Evolutionary conservation across 2,888 invertebrate genomes (phyloP).

Genomic region (Clusia tigrina): DNA sequence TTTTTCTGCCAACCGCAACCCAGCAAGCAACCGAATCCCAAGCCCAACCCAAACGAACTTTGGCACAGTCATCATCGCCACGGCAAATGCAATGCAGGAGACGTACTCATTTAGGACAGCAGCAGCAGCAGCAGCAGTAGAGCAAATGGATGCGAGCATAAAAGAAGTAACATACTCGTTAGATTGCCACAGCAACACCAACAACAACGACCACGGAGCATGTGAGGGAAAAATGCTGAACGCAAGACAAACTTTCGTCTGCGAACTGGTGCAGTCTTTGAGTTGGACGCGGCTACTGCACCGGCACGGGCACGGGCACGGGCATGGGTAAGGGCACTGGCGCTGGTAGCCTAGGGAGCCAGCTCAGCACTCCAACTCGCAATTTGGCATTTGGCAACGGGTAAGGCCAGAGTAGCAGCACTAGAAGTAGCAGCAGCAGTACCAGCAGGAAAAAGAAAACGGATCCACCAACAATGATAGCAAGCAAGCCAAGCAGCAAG

Average conservation of each 20-base stretch:
- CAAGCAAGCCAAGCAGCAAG: slow-evolving; percentile 24
- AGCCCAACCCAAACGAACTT: not conserved
- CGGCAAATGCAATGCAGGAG: slow-evolving; percentile 11
- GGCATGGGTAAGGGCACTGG: too few species aligned
- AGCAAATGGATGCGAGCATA: not conserved
- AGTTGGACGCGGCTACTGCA: not conserved
- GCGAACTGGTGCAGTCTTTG: not conserved
- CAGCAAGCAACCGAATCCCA: not conserved
- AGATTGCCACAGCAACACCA: slow-evolving; percentile 36
- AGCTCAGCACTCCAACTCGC: not conserved
- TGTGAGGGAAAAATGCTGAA: slow-evolving; percentile 38
- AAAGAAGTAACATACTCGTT: slow-evolving; percentile 56
- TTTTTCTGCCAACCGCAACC: not conserved
- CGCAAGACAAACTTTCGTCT: slow-evolving; percentile 52
- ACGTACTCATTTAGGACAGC: slow-evolving; percentile 15
- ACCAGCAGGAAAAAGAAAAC: not conserved
- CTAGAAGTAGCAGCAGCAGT: too few species aligned
- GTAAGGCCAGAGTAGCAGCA: not conserved
- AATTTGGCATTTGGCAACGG: not conserved
- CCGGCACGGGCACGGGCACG: not conserved
- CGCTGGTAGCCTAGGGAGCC: too few species aligned
- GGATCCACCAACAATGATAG: not conserved
- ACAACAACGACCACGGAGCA: slow-evolving; percentile 28
- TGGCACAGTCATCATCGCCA: not conserved
- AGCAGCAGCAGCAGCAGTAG: not conserved